Base-by-base conservation (phyloP, 2,797 vertebrate genomes). In the Peromyscus attwateri region DNA sequence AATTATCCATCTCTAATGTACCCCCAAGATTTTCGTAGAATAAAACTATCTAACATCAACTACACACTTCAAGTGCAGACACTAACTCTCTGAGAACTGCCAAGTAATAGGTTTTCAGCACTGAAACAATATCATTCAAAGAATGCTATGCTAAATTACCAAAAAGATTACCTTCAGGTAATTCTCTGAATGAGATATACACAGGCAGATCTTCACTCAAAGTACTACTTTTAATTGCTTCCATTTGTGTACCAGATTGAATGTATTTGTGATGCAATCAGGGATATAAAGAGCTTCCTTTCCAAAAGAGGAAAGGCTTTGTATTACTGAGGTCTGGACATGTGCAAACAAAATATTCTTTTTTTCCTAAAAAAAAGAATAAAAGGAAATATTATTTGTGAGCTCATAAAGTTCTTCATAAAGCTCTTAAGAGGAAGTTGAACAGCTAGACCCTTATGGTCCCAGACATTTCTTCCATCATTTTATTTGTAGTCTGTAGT, bases 31-130 rank as follows among this genome's bases (percentile, higher is more conserved):
- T 98, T 98, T 98, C 96, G 96, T 97, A 97, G 46, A 57, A 60
- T 25, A 98, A 98, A 98, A 97, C 89, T 94, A 68, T 96, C 89
- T 95, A 98, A 97, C 97, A 95, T 98, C 98, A 98, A 95, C 93
- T 98, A 93, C 97, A 81, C 97, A 97, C 92, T 98, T 98, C 98
- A 98, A 98, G 92, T 96, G 96, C 98, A 98, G 97, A 96, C 97
- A 98, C 91, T 95, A 97, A 96, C 95, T 98, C 95, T 98, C 85
- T 89, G 98, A 98, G 98, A 98, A 96, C 98, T 98, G 98, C 98
- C 98, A 98, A 98, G 97, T 98, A 98, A 98, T 98, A 98, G 98
- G 97, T 98, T 97, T 98, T 98, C 97, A 98, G 97, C 97, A 98
- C 96, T 89, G 96, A 98, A 98, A 95, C 97, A 98, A 98, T 97